Percentiles rank a stretch among this genome's conserved stretches.
Evolutionary conservation across 1,140 invertebrate genomes (phyloP).

Genomic region (Thrips palmi): DNA sequence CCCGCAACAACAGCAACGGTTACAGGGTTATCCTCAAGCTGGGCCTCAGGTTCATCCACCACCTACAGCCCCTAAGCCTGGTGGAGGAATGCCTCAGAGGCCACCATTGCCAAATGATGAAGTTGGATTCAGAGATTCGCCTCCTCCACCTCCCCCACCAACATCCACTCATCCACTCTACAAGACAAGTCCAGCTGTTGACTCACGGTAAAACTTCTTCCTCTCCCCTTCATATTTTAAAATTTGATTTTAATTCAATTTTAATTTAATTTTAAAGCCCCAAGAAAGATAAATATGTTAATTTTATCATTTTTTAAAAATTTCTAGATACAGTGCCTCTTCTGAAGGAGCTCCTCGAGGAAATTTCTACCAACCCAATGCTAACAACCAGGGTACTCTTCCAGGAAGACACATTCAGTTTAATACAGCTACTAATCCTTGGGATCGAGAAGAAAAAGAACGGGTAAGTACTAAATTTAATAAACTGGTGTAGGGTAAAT

Average conservation of each 20-base stretch:
- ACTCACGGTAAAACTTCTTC: too few relatives aligned
- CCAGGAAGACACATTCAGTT: too few relatives aligned
- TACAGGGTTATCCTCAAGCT: too few relatives aligned
- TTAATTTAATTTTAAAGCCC: too few relatives aligned
- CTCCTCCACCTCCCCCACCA: constrained; percentile 45
- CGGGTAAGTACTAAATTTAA: constrained; percentile 31
- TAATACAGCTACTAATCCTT: constrained; percentile 49
- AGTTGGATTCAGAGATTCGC: constrained; percentile 26
- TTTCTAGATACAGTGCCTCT: constrained; percentile 38
- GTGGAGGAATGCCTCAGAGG: not conserved
- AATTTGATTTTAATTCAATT: too few relatives aligned
- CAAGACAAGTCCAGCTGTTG: constrained; percentile 16
- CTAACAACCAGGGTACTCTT: constrained; percentile 22
- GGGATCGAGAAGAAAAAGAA: constrained; percentile 77
- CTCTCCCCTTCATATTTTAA: too few relatives aligned
- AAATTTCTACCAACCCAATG: constrained; percentile 39
- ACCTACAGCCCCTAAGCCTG: too few relatives aligned
- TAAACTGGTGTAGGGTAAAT: too few relatives aligned
- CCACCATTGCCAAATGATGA: constrained; percentile 1
- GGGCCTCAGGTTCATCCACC: too few relatives aligned
- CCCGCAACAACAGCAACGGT: too few relatives aligned
- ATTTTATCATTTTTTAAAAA: constrained; percentile 5
- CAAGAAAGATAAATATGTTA: constrained; percentile 6
- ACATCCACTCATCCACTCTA: constrained; percentile 52
- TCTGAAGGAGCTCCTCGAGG: constrained; percentile 55